These are phyloP conservation scores for Ophion costatus DNA, from an alignment of 2,888 invertebrate species.

Conservation along the genomic window DNA sequence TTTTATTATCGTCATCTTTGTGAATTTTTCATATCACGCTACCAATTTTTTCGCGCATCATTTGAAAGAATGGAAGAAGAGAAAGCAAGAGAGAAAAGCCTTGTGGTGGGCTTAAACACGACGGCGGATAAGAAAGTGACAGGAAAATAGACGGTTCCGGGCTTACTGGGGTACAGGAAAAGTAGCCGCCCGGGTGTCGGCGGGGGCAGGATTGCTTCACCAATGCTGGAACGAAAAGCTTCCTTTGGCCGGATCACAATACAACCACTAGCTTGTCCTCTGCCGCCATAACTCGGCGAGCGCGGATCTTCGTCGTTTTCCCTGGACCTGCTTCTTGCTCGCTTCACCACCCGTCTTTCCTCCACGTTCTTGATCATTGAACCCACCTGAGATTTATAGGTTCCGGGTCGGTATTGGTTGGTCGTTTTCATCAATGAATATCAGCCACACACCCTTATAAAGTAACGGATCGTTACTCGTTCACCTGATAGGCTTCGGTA, in stretches of 20 bases:
- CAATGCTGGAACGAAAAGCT: slow-evolving; percentile 66
- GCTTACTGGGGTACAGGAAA: slow-evolving; percentile 29
- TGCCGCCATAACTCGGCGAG: slow-evolving; percentile 18
- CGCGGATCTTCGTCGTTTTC: not conserved
- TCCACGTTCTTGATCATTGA: slow-evolving; percentile 14
- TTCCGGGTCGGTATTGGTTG: slow-evolving; percentile 14
- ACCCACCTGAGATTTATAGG: slow-evolving; percentile 5
- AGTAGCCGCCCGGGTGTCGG: slow-evolving; percentile 31
- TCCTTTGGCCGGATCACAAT: slow-evolving; percentile 61
- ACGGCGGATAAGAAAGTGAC: slow-evolving; percentile 59
- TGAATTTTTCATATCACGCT: slow-evolving; percentile 61
- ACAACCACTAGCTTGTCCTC: slow-evolving; percentile 45
- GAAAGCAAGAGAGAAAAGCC: slow-evolving; percentile 17
- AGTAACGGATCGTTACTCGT: not conserved
- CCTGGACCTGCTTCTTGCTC: not conserved
- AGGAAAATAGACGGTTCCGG: slow-evolving; percentile 70
- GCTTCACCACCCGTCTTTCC: not conserved
- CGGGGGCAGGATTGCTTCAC: slow-evolving; percentile 34
- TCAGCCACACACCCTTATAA: not conserved
- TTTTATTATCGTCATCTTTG: slow-evolving; percentile 68
- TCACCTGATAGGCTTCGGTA: not conserved
- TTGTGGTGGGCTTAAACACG: not conserved
- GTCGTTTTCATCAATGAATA: slow-evolving; percentile 24
- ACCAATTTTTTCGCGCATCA: slow-evolving; percentile 33
- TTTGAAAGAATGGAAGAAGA: slow-evolving; percentile 19